Conservation (phyloP, 1,140 invertebrate species). For the Caerostris darwini region DNA sequence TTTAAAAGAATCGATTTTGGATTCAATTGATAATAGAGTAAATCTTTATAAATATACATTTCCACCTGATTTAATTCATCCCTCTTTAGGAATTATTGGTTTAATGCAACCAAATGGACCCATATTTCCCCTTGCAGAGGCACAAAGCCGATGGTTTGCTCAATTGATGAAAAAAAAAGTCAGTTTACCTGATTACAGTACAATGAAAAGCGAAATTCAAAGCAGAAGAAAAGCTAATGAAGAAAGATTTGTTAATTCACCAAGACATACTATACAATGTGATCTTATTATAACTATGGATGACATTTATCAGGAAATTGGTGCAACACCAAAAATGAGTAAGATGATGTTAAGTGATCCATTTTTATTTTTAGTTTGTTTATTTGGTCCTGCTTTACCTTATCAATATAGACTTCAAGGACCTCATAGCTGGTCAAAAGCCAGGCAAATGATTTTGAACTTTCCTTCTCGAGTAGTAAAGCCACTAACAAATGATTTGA, state of each 20-base stretch:
- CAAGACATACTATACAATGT: slow-evolving; percentile 83
- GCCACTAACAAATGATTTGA: background rate
- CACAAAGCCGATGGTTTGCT: slow-evolving; percentile 83
- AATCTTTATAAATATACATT: slow-evolving; percentile 83
- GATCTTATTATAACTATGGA: slow-evolving; percentile 81
- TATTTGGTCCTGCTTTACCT: slow-evolving; percentile 81
- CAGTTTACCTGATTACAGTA: slow-evolving; percentile 78
- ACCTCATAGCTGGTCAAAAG: slow-evolving; percentile 81
- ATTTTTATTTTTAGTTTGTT: slow-evolving; percentile 80
- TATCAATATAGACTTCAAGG: slow-evolving; percentile 82
- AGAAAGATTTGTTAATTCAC: slow-evolving; percentile 79
- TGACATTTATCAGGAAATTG: slow-evolving; percentile 80
- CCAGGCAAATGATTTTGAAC: slow-evolving; percentile 80
- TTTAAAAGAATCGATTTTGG: slow-evolving; percentile 79
- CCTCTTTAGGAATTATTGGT: slow-evolving; percentile 83
- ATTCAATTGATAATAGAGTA: slow-evolving; percentile 81
- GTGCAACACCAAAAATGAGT: slow-evolving; percentile 80
- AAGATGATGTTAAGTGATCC: slow-evolving; percentile 81
- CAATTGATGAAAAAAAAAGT: slow-evolving; percentile 76
- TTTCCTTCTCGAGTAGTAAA: background rate
- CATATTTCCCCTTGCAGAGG: slow-evolving; percentile 83
- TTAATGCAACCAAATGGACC: slow-evolving; percentile 83
- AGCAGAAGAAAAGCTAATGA: slow-evolving; percentile 79
- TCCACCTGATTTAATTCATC: slow-evolving; percentile 80
- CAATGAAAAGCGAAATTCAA: slow-evolving; percentile 81